A percentile compares a stretch with the other conserved stretches of the same genome.
These are phyloP conservation scores for Caiman crocodilus DNA, from an alignment of 2,797 vertebrate species.

Conservation along the genomic window DNA sequence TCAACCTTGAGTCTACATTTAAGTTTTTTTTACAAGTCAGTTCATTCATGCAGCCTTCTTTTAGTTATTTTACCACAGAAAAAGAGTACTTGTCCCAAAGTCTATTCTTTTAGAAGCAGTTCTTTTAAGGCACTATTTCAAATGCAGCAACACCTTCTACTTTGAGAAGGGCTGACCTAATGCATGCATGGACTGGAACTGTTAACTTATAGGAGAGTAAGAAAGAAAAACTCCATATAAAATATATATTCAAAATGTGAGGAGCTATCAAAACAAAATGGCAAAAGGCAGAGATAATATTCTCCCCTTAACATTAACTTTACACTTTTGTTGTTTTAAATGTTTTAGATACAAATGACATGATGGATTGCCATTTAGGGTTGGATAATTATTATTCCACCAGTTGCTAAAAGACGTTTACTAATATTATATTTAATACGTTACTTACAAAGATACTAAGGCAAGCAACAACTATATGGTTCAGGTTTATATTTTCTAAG, in stretches of 20 bases:
- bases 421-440: not conserved
- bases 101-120: not conserved
- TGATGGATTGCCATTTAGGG: not conserved
- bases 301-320: not conserved
- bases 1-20: not conserved
- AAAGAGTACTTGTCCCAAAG: not conserved
- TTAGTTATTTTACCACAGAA: not conserved
- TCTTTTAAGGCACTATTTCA: not conserved
- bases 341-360: not conserved
- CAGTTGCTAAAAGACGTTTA: not conserved
- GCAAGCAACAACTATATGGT: not conserved
- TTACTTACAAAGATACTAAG: not conserved
- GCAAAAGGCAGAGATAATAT: not conserved
- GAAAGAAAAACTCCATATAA: not conserved
- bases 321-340: not conserved
- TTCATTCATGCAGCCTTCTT: not conserved
- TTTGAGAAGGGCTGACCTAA: not conserved
- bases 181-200: not conserved
- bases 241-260: not conserved
- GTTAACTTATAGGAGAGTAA: not conserved
- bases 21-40: not conserved
- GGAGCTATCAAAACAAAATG: not conserved
- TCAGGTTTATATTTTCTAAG: not conserved
- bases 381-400: not conserved
- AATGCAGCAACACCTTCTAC: not conserved